These are phyloP conservation scores for Drosophila malerkotliana DNA, from an alignment of 1,140 invertebrate genomes.

Conservation along the genomic window DNA sequence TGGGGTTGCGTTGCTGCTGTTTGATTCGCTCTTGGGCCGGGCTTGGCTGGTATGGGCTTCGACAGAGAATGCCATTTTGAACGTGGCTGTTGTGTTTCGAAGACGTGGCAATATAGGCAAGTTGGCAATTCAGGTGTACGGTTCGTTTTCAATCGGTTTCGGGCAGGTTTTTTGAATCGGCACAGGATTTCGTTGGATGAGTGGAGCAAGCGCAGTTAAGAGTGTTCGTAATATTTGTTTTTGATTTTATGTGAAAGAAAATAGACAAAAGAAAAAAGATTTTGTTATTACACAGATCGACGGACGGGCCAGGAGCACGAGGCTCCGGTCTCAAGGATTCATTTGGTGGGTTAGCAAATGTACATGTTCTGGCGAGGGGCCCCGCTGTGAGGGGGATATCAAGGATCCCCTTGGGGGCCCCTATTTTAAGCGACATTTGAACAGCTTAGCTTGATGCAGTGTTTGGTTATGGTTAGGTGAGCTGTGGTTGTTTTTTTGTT, in stretches of 20 bases:
- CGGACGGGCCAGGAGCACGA: constrained; percentile 54
- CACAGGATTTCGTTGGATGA: constrained; percentile 63
- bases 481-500: constrained; percentile 20
- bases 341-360: constrained; percentile 58
- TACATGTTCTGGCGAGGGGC: constrained; percentile 52
- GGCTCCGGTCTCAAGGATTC: constrained; percentile 34
- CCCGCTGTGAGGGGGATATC: constrained; percentile 46
- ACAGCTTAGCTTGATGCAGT: constrained; percentile 38
- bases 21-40: constrained; percentile 73
- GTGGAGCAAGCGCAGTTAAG: constrained; percentile 79
- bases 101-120: constrained; percentile 19
- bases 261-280: constrained; percentile 79
- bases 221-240: constrained; percentile 65
- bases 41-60: constrained; percentile 73
- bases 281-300: constrained; percentile 80
- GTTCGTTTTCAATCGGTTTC: constrained; percentile 55
- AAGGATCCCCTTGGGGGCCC: constrained; percentile 29
- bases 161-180: constrained; percentile 14
- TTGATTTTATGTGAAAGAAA: constrained; percentile 75
- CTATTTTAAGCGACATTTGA: constrained; percentile 24
- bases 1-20: constrained; percentile 50
- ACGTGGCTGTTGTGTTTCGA: constrained; percentile 64
- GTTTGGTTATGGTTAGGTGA: constrained; percentile 30
- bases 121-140: constrained; percentile 14
- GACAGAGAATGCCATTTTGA: constrained; percentile 83